These are phyloP conservation scores for Ciconia boyciana DNA, from an alignment of 2,113 vertebrate species.

Conservation along the genomic window DNA sequence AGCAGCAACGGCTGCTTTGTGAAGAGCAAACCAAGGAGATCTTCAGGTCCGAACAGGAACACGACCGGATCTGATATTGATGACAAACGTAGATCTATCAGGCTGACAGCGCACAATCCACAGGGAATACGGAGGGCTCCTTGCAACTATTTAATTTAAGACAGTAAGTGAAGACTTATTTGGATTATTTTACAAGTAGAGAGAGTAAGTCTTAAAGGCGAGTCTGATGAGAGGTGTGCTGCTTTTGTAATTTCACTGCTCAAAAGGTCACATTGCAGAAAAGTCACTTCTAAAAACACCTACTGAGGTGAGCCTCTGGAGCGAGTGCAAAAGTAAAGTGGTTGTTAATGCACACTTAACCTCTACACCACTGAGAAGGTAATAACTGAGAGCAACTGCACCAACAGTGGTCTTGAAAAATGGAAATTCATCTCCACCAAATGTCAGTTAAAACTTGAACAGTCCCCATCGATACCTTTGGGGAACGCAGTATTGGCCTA, in stretches of 20 bases:
- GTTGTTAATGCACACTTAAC: neutral
- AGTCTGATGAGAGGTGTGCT: neutral
- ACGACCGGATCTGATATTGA: rapidly evolving
- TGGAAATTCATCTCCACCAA: neutral
- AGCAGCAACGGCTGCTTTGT: rapidly evolving
- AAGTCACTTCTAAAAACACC: neutral
- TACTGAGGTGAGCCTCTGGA: neutral
- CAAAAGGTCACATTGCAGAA: neutral
- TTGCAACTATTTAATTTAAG: neutral
- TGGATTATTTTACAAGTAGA: neutral
- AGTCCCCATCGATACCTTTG: neutral
- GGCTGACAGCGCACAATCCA: neutral
- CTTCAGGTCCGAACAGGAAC: neutral
- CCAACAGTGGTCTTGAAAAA: neutral
- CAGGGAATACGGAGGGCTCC: neutral
- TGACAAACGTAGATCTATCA: neutral
- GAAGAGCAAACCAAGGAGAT: neutral
- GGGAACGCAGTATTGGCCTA: neutral
- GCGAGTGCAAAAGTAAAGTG: neutral
- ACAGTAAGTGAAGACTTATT: neutral
- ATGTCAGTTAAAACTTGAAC: neutral
- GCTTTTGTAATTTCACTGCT: neutral
- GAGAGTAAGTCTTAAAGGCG: neutral
- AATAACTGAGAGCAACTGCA: neutral
- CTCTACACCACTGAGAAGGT: neutral